Conservation (phyloP, 1,140 invertebrate species). For the Elymnias hypermnestra region DNA sequence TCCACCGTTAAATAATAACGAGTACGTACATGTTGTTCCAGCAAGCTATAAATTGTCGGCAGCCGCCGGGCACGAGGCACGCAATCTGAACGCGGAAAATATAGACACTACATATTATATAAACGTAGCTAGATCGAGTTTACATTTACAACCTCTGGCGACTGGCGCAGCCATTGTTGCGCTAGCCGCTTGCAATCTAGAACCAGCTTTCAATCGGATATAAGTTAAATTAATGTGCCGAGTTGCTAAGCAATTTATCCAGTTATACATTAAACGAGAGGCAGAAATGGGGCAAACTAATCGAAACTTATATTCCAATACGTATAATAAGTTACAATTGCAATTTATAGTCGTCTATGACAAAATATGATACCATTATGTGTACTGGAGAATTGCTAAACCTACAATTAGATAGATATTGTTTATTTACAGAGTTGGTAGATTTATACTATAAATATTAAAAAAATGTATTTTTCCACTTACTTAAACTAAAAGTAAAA, state of each 20-base stretch:
- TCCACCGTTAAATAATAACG: conserved; percentile 65
- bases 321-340: too few relatives aligned
- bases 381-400: too few relatives aligned
- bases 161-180: conserved; percentile 28
- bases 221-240: conserved; percentile 18
- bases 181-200: conserved; percentile 20
- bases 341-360: too few relatives aligned
- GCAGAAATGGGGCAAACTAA: background rate
- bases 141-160: conserved; percentile 35
- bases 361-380: too few relatives aligned
- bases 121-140: conserved; percentile 39
- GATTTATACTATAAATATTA: too few relatives aligned
- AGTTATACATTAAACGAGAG: background rate
- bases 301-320: too few relatives aligned
- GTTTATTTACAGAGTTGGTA: too few relatives aligned
- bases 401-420: too few relatives aligned
- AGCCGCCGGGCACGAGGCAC: conserved; percentile 64
- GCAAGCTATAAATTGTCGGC: conserved; percentile 64
- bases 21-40: conserved; percentile 45
- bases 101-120: conserved; percentile 31
- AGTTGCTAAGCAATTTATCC: conserved; percentile 2
- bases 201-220: conserved; percentile 29
- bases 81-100: conserved; percentile 72
- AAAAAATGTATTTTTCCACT: too few relatives aligned
- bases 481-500: too few relatives aligned